Evolutionary conservation across 2,888 invertebrate species (phyloP), one percentile per base, ranked within the genome.

Genomic region (Ischnus inquisitorius): DNA sequence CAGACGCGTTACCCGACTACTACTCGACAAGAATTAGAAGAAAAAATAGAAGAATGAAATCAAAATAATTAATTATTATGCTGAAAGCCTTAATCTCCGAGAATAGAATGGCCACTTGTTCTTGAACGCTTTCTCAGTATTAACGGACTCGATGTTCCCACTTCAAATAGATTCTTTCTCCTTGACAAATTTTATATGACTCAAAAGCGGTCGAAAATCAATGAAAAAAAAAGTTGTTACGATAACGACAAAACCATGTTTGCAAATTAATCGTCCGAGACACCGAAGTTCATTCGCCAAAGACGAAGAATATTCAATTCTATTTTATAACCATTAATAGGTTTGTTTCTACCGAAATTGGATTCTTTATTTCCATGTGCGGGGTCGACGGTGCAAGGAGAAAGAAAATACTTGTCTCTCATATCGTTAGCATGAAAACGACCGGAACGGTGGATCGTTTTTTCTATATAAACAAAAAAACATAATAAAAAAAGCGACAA

Each of bases 401-500:
- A 51, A 12, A 34, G 19, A 69, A 69, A 34, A 12, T 19, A 46
- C 22, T 14, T 67, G 1, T 22, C 25, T 67, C 67, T 14, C 25
- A 22, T 46, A 14, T 67, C 67, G 22, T n/a, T 12, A 12, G 25
- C n/a, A 22, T 5, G 46, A 67, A 25, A 67, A 46, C 12, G 46
- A 19, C 67, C 12, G 8, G 2, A 14, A n/a, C 43, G 46, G 14
- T 39, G n/a, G 64, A 64, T 34, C 64, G 67, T 67, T 48, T 67
- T 25, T 46, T 48, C 43, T 28, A 28, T 14, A 22, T 46, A 46
- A n/a, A 67, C 14, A 67, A 25, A 12, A 46, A 43, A 22, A 60
- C 3, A 12, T 16, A 3, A 22, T 12, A 46, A 25, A 46, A 67
- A 46, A 48, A 46, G 67, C 10, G 67, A 71, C 71, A 54, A 71